Base-by-base conservation (phyloP, 64 coral and sea anemone genomes). In the Porites lutea region DNA sequence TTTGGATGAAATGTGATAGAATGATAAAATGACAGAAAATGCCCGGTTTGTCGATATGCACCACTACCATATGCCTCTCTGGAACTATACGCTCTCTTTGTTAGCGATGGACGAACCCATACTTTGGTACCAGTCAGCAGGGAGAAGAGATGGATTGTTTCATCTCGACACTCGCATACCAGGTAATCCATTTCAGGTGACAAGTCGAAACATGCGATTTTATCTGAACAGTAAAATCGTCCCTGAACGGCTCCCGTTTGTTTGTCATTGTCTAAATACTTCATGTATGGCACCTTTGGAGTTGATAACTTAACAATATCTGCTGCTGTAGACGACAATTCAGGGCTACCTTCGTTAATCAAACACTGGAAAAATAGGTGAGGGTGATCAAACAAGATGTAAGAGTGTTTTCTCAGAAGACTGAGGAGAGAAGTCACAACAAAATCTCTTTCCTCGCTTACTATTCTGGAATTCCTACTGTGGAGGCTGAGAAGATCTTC, bases 161-260 rank as follows among this genome's bases (percentile, higher is more conserved):
- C 81, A 27, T 68, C 62, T 22, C 47, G 61, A 37, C 81, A 83
- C 18, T 83, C 81, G 6, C 81, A 83, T 2, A 83, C 81, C 62
- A 83, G 66, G 46, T 68, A 51, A 9, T 83, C 81, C 81, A 68
- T 19, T 68, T 69, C 47, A 12, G 61, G 81, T 83, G 81, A 83
- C 20, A 83, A 44, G 23, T 83, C 81, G 3, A 83, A 83, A 52
- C 81, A 68, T 2, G 63, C 62, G 2, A 83, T 54, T 9, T 16
- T 68, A 67, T 52, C 81, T 49, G 81, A 83, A 83, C 81, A 83
- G 18, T 67, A 83, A 20, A 83, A 83, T 83, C 81, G 44, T 9
- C 44, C 81, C 52, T 69, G 18, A 21, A 51, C 46, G 3, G 19
- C 48, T 67, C 16, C 62, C 5, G 13, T 19, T 12, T 52, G 46